Conservation (phyloP, 2,888 invertebrate genomes). For the Schizotus pectinicornis region DNA sequence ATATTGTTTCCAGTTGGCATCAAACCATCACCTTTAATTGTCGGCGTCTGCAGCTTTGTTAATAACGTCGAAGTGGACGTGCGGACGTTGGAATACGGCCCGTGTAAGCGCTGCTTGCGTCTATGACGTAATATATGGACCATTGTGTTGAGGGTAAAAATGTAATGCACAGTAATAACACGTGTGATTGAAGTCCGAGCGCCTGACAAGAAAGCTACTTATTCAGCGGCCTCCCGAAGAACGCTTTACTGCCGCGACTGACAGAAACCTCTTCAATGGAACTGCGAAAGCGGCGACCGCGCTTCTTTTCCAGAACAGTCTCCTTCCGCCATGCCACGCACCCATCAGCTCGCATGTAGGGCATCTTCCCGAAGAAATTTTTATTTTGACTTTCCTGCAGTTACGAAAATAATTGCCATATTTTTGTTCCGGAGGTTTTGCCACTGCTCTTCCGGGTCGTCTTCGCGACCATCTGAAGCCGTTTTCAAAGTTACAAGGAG, state of each 20-base stretch:
- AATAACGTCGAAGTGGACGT: slow-evolving; percentile 41
- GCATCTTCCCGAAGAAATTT: no score
- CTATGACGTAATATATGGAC: slow-evolving; percentile 56
- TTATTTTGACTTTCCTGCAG: no score
- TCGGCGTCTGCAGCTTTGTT: slow-evolving; percentile 46
- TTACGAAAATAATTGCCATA: no score
- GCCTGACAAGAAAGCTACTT: slow-evolving; percentile 54
- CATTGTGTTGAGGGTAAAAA: slow-evolving; percentile 55
- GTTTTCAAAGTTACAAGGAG: no score
- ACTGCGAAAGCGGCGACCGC: no score
- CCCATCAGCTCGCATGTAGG: no score
- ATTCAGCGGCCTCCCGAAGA: slow-evolving; percentile 49
- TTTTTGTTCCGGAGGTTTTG: no score
- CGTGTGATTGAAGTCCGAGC: slow-evolving; percentile 53
- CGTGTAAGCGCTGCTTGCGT: slow-evolving; percentile 32
- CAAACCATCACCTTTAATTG: slow-evolving; percentile 50
- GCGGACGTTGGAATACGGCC: slow-evolving; percentile 30
- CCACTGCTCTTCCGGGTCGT: no score
- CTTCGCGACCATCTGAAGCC: no score
- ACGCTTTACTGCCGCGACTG: slow-evolving; percentile 50
- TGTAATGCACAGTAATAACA: slow-evolving; percentile 54
- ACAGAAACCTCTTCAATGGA: slow-evolving; percentile 45
- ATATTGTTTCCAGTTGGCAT: slow-evolving; percentile 41
- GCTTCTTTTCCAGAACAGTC: no score
- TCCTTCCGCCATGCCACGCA: no score